Conservation (phyloP, 2,888 invertebrate species). For the Diogma glabrata region DNA sequence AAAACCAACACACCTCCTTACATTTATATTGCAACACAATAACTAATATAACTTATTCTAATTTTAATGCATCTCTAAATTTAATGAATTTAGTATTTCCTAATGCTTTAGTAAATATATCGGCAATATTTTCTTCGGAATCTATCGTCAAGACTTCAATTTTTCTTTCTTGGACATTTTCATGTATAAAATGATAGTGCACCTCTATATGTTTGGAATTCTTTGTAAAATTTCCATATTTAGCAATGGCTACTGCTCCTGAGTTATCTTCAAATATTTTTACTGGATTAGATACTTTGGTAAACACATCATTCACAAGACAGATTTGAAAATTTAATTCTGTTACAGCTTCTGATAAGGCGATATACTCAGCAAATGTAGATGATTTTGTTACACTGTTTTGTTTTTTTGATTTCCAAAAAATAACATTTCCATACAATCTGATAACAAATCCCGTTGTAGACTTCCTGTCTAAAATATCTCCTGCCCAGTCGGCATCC, state of each 20-base stretch:
- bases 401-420: slow-evolving; percentile 28
- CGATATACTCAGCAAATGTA: slow-evolving; percentile 24
- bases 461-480: slow-evolving; percentile 19
- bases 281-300: slow-evolving; percentile 18
- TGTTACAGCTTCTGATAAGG: slow-evolving; percentile 22
- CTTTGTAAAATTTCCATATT: slow-evolving; percentile 12
- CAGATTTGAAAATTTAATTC: slow-evolving; percentile 15
- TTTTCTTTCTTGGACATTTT: no score
- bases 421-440: slow-evolving; percentile 26
- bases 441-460: slow-evolving; percentile 26
- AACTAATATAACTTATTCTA: no score
- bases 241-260: slow-evolving; percentile 21
- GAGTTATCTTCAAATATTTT: slow-evolving; percentile 25
- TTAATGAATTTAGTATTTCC: no score
- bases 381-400: slow-evolving; percentile 23
- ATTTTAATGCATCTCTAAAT: no score
- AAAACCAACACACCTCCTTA: no score
- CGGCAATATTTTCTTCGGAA: no score
- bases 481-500: slow-evolving; percentile 29
- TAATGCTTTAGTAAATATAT: no score
- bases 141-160: no score
- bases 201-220: slow-evolving; percentile 11
- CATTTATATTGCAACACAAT: no score
- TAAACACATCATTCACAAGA: background rate
- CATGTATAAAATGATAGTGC: slow-evolving; percentile 22